Evolutionary conservation across 2,797 vertebrate species (phyloP).

Genomic region (Percopsis omiscomaycus): DNA sequence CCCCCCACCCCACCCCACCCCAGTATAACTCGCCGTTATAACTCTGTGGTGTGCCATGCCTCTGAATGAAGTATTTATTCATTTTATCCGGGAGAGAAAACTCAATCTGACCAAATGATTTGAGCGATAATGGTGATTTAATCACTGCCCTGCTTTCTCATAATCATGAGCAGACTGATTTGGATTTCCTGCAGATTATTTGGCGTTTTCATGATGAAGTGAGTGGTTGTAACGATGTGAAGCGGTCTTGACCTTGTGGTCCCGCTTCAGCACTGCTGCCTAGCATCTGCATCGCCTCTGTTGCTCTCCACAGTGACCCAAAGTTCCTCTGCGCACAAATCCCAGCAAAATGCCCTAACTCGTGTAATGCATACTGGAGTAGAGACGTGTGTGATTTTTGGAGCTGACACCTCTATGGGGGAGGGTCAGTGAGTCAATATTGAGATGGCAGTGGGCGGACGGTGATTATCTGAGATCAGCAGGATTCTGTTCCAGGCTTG

Average conservation of each 20-base stretch:
- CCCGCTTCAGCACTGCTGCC: too few species aligned
- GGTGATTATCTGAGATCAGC: constrained; percentile 60
- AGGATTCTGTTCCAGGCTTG: constrained; percentile 40
- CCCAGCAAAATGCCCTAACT: constrained; percentile 26
- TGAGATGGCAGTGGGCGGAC: constrained; percentile 52
- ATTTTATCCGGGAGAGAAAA: constrained; percentile 1
- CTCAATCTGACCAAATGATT: constrained; percentile 52
- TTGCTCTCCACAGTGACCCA: neutral
- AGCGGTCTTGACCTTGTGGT: neutral
- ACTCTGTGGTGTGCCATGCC: constrained; percentile 16
- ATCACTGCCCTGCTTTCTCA: constrained; percentile 29
- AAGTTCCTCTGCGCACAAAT: constrained; percentile 8
- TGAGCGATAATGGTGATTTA: constrained; percentile 40
- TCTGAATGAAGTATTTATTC: constrained; percentile 15
- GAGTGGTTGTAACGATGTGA: constrained; percentile 4
- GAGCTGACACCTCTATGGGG: constrained; percentile 3
- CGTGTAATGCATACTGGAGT: constrained; percentile 29
- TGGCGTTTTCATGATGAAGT: constrained; percentile 35
- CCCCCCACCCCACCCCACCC: neutral
- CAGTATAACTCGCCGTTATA: constrained; percentile 2
- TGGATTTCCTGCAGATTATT: constrained; percentile 37
- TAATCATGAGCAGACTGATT: constrained; percentile 43
- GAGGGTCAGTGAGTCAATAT: constrained; percentile 54
- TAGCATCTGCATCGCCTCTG: too few species aligned
- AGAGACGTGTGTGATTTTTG: constrained; percentile 12